A percentile compares a stretch with the other conserved stretches of the same genome.
Evolutionary conservation across 30 jellyfish, hydroid and myxozoan species (phyloP).

Genomic region (Aurelia coerulea): DNA sequence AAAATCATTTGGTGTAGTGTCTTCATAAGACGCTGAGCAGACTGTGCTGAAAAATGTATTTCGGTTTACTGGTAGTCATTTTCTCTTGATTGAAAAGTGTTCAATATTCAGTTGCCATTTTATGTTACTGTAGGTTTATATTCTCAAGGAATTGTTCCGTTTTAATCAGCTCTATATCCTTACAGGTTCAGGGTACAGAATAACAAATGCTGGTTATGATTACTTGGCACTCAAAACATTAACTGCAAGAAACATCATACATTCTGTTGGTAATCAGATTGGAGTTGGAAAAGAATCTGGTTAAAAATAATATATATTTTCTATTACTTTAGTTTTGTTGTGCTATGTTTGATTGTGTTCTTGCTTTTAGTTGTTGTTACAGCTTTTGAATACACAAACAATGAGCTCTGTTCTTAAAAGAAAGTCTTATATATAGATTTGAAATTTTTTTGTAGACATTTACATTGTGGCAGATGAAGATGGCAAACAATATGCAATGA

Average conservation of each 20-base stretch:
- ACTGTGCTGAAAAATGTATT: too few species aligned
- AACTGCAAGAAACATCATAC: slow-evolving; percentile 82
- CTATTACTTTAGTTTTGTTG: neutral
- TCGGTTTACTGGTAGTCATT: too few species aligned
- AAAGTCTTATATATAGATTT: neutral
- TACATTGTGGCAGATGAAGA: slow-evolving; percentile 97
- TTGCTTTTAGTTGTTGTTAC: neutral
- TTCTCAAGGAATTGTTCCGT: too few species aligned
- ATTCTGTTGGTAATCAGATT: slow-evolving; percentile 95
- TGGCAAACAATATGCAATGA: slow-evolving; percentile 96
- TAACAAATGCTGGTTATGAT: slow-evolving; percentile 93
- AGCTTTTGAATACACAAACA: neutral
- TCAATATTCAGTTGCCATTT: too few species aligned
- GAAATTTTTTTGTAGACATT: slow-evolving; percentile 57
- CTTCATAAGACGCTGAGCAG: too few species aligned
- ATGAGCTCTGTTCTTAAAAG: neutral
- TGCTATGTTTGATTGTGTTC: neutral
- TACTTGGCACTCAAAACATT: slow-evolving; percentile 89
- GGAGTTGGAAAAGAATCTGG: slow-evolving; percentile 99
- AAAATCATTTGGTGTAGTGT: too few species aligned
- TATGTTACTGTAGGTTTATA: too few species aligned
- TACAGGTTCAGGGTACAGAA: slow-evolving; percentile 88
- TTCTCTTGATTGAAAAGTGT: too few species aligned
- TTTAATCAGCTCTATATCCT: too few species aligned
- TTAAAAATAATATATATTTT: neutral